These are phyloP conservation scores for Eurosta solidaginis DNA, from an alignment of 1,140 invertebrate genomes.

Conservation along the genomic window DNA sequence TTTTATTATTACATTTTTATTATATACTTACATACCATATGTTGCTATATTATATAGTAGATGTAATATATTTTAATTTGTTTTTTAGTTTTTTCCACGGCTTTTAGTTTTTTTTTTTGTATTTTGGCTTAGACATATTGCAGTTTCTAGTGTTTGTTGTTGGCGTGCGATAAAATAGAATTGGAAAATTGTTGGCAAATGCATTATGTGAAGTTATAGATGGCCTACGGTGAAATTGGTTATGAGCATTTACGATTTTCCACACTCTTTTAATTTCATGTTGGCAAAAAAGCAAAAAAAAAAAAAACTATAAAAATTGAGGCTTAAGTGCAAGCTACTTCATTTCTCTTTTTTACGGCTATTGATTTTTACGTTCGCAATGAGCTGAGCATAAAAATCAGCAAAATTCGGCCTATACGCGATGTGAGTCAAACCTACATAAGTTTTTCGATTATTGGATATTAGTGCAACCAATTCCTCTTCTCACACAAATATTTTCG, in stretches of 20 bases:
- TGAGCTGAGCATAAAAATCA: background rate
- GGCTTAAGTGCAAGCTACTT: background rate
- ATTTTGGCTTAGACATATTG: background rate
- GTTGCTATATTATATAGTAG: too few relatives aligned
- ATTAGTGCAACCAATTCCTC: background rate
- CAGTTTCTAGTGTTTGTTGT: background rate
- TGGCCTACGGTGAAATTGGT: background rate
- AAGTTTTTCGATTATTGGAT: slow-evolving; percentile 7
- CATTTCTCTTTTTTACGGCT: background rate
- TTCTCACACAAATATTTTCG: too few relatives aligned
- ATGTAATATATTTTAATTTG: too few relatives aligned
- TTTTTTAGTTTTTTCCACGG: too few relatives aligned
- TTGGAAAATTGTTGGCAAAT: background rate
- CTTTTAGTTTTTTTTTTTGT: background rate
- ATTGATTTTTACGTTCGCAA: background rate
- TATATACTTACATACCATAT: too few relatives aligned
- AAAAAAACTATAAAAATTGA: too few relatives aligned
- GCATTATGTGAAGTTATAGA: background rate
- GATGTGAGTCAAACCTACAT: background rate
- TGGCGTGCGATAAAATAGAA: background rate
- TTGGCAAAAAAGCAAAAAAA: background rate
- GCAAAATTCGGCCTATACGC: background rate
- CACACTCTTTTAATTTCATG: slow-evolving; percentile 26
- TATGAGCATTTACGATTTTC: background rate
- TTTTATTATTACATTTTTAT: too few relatives aligned